These are phyloP conservation scores for Pseudomugil tenellus DNA, from an alignment of 2,797 vertebrate species.

Conservation along the genomic window DNA sequence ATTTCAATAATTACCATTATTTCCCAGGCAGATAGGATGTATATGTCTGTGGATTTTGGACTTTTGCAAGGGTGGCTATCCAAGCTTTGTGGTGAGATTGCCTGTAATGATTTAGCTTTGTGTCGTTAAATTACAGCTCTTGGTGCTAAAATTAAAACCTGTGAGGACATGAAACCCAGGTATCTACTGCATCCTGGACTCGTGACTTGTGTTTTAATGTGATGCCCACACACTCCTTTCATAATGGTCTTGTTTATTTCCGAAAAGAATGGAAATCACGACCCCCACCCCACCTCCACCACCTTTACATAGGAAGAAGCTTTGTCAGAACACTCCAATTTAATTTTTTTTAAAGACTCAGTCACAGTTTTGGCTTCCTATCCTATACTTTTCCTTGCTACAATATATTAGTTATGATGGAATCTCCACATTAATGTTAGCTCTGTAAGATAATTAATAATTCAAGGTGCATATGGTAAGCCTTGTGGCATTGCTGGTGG, in stretches of 20 bases:
- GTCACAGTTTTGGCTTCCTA: neutral
- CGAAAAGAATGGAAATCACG: slow-evolving; percentile 35
- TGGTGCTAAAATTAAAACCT: slow-evolving; percentile 54
- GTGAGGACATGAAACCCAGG: slow-evolving; percentile 31
- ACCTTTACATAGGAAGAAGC: slow-evolving; percentile 25
- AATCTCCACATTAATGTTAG: neutral
- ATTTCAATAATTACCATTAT: slow-evolving; percentile 44
- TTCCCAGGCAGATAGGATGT: slow-evolving; percentile 22
- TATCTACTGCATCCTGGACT: slow-evolving; percentile 30
- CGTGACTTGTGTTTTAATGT: slow-evolving; percentile 65
- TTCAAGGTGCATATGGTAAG: neutral
- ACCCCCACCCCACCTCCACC: slow-evolving; percentile 6
- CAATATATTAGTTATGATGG: neutral
- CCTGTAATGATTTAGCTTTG: slow-evolving; percentile 62
- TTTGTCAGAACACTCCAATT: neutral
- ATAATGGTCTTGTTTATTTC: slow-evolving; percentile 61
- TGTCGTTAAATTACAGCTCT: slow-evolving; percentile 60
- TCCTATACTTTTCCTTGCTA: neutral
- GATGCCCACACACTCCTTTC: slow-evolving; percentile 26
- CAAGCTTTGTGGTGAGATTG: slow-evolving; percentile 51
- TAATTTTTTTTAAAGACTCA: neutral
- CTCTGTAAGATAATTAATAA: neutral
- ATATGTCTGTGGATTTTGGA: slow-evolving; percentile 21
- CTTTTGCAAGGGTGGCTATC: neutral
- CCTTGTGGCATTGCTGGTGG: neutral